Evolutionary conservation across 2,888 invertebrate genomes (phyloP).

Genomic region (Formica aserva): DNA sequence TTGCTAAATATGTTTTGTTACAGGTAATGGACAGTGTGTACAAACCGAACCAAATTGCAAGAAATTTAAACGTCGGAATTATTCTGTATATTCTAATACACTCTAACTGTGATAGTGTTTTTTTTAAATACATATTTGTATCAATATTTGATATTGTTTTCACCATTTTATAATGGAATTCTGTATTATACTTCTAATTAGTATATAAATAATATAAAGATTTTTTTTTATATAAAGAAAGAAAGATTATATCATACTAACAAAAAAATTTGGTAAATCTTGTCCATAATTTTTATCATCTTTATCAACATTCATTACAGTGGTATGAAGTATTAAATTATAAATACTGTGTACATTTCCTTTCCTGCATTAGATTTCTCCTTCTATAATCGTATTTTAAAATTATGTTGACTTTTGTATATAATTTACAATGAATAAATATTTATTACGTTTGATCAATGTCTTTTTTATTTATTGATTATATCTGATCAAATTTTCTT

Average conservation of each 20-base stretch:
- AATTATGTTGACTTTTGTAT: not conserved
- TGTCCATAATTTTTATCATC: not conserved
- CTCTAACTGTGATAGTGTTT: constrained; percentile 59
- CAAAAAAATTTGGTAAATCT: not conserved
- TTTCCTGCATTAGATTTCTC: not conserved
- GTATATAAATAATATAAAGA: not conserved
- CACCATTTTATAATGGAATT: not conserved
- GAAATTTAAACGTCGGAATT: constrained; percentile 86
- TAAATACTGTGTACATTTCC: not conserved
- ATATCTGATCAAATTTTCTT: not conserved
- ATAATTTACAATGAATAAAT: not conserved
- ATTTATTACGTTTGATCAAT: not conserved
- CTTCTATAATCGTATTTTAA: not conserved
- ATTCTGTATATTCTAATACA: constrained; percentile 83
- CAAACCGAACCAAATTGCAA: constrained; percentile 79
- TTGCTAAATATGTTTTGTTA: constrained; percentile 44
- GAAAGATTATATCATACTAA: not conserved
- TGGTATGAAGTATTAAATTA: not conserved
- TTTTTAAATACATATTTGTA: not conserved
- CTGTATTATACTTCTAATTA: not conserved
- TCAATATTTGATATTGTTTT: constrained; percentile 11
- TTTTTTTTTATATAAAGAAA: not conserved
- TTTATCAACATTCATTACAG: not conserved
- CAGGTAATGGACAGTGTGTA: constrained; percentile 62
- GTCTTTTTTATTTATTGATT: too few species aligned